Evolutionary conservation across 2,888 invertebrate genomes (phyloP).

Genomic region (Himalopsyche kuldschensis): DNA sequence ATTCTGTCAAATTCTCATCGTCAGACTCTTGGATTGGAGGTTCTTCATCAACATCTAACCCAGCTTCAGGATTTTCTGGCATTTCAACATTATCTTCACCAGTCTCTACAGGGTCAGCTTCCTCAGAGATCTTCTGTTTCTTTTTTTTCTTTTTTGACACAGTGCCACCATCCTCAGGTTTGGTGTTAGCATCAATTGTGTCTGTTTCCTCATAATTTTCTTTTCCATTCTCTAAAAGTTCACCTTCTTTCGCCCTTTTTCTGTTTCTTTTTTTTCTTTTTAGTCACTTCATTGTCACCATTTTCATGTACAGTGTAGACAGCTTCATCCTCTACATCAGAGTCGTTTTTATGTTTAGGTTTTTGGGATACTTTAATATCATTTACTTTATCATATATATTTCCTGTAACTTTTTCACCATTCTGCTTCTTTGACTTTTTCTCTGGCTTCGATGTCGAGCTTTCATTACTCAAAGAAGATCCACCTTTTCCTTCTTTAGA

Average conservation of each 20-base stretch:
- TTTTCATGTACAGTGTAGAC: background rate
- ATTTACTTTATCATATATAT: background rate
- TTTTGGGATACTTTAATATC: background rate
- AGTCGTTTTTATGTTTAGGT: background rate
- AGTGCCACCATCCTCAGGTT: background rate
- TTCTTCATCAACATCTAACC: background rate
- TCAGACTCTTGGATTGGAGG: background rate
- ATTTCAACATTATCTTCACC: background rate
- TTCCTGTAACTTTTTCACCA: background rate
- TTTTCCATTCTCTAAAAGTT: no score
- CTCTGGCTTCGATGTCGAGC: background rate
- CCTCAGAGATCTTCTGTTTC: slow-evolving; percentile 26
- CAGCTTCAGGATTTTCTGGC: background rate
- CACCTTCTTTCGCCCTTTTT: slow-evolving; percentile 5
- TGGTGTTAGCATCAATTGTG: slow-evolving; percentile 8
- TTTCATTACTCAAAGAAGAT: background rate
- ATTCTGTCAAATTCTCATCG: slow-evolving; percentile 27
- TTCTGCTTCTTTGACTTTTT: background rate
- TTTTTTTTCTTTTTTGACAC: slow-evolving; percentile 27
- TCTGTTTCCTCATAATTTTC: slow-evolving; percentile 13
- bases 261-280: slow-evolving; percentile 16
- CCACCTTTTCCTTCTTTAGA: background rate
- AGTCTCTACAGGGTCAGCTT: background rate
- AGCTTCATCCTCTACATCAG: background rate
- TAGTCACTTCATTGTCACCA: background rate